Conservation (phyloP, 2,888 invertebrate genomes). For the Thereva unica region DNA sequence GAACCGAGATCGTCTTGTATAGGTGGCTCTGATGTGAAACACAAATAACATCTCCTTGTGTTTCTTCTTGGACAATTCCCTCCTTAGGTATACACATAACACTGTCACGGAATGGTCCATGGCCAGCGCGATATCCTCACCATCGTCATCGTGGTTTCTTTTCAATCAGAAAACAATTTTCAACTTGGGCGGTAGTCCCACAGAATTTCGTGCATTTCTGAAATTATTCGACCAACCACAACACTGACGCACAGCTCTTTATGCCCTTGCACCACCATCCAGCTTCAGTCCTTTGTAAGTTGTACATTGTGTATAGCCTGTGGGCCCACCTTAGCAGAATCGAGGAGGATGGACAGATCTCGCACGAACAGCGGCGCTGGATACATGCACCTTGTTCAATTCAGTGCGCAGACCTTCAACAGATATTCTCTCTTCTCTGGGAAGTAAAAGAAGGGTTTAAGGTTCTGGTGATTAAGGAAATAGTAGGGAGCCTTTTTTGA, state of each 20-base stretch:
- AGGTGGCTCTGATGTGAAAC: conserved; percentile 10
- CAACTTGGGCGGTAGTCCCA: conserved; percentile 43
- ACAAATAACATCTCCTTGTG: conserved; percentile 15
- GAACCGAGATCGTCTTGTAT: conserved; percentile 22
- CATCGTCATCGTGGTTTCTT: conserved; percentile 27
- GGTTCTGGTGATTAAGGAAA: conserved; percentile 7
- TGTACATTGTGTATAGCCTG: background rate
- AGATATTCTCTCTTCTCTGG: conserved; percentile 3
- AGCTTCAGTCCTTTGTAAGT: conserved; percentile 7
- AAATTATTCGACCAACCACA: conserved; percentile 37
- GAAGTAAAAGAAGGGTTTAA: conserved; percentile 6
- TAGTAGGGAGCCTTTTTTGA: background rate
- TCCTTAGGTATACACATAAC: background rate
- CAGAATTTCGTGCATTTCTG: conserved; percentile 41
- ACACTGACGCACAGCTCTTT: conserved; percentile 21
- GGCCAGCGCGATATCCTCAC: conserved; percentile 17
- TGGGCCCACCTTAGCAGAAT: conserved; percentile 36
- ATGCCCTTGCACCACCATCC: conserved; percentile 2
- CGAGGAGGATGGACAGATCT: conserved; percentile 38
- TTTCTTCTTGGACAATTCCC: background rate
- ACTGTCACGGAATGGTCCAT: conserved; percentile 7
- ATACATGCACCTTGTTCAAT: conserved; percentile 31
- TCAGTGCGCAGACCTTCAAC: too few relatives aligned
- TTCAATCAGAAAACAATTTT: conserved; percentile 41
- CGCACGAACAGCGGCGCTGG: conserved; percentile 37